Evolutionary conservation across 2,113 vertebrate genomes (phyloP), one percentile per base, ranked within the genome.

Genomic region (Phainopepla nitens): DNA sequence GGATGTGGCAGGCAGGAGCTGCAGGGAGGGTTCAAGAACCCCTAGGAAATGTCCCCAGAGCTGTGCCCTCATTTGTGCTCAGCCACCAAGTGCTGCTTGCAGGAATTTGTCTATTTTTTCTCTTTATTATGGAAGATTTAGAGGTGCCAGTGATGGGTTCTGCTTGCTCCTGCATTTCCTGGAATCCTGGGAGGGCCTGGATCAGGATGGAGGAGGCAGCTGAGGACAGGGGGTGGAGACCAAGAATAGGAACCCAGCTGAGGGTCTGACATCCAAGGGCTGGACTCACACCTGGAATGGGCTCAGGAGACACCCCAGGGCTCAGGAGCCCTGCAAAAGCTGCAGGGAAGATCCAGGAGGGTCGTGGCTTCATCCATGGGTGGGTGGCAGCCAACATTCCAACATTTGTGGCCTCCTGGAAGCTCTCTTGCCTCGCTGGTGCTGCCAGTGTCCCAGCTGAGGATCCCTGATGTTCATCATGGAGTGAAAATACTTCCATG

Each of bases 351-450:
- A 8, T 3, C 6, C 31, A 78, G 4, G 0, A 31, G 51, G 33
- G 22, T 15, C 0, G 0, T 47, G 42, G 42, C 28, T 81, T 17
- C 31, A 24, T 25, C 47, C 36, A 31, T 3, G 1, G 2, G 11
- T 19, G 22, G 15, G 14, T 69, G 18, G 44, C 39, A 11, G 13
- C 13, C 82, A 47, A 27, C 12, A 42, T 62, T 73, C 47, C 83
- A 27, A 23, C n/a, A 10, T 92, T 31, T 3, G 2, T 31, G 53
- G 57, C 50, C 27, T 95, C 25, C 54, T 78, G 70, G 35, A 7
- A 56, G 14, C 15, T 71, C 13, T 39, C 19, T 82, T 53, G n/a
- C 17, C 65, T 45, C n/a, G 15, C 36, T 87, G 36, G 22, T 64
- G 71, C 29, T 80, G 44, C 4, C 36, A 36, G 22, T 12, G 64